These are phyloP conservation scores for Pherbina coryleti DNA, from an alignment of 2,888 invertebrate genomes.

Conservation along the genomic window DNA sequence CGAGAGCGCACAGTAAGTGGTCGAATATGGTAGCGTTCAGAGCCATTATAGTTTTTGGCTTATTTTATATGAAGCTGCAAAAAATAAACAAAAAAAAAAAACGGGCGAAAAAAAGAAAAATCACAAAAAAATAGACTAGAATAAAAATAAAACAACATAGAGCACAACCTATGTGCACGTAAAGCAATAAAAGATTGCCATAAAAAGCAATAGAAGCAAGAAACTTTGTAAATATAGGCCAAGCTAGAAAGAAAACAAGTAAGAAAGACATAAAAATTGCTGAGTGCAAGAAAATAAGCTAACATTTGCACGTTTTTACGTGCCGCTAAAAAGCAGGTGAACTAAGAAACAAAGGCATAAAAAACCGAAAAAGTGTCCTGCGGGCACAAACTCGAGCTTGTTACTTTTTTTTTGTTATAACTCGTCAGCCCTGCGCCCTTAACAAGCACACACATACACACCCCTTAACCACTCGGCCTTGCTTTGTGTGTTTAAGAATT, in stretches of 20 bases:
- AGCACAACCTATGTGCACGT: background rate
- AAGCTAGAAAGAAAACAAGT: background rate
- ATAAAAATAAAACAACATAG: too few relatives aligned
- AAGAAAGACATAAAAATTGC: slow-evolving; percentile 15
- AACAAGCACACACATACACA: background rate
- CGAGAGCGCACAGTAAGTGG: too few relatives aligned
- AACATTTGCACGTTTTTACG: slow-evolving; percentile 29
- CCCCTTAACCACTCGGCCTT: background rate
- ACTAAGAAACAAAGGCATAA: background rate
- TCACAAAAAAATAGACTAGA: too few relatives aligned
- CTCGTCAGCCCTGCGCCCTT: too few relatives aligned
- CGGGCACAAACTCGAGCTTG: background rate
- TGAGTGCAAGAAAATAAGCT: slow-evolving; percentile 29
- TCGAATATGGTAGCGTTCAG: too few relatives aligned
- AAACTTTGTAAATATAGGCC: slow-evolving; percentile 2
- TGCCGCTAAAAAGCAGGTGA: too few relatives aligned
- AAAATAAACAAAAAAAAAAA: too few relatives aligned
- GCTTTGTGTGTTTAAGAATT: background rate
- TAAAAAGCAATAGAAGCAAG: background rate
- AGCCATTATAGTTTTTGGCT: too few relatives aligned
- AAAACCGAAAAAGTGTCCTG: background rate
- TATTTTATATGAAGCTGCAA: too few relatives aligned
- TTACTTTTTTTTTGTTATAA: too few relatives aligned
- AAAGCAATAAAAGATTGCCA: background rate
- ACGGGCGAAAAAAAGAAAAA: too few relatives aligned